Evolutionary conservation across 2,888 invertebrate species (phyloP).

Genomic region (Tenthredo distinguenda): DNA sequence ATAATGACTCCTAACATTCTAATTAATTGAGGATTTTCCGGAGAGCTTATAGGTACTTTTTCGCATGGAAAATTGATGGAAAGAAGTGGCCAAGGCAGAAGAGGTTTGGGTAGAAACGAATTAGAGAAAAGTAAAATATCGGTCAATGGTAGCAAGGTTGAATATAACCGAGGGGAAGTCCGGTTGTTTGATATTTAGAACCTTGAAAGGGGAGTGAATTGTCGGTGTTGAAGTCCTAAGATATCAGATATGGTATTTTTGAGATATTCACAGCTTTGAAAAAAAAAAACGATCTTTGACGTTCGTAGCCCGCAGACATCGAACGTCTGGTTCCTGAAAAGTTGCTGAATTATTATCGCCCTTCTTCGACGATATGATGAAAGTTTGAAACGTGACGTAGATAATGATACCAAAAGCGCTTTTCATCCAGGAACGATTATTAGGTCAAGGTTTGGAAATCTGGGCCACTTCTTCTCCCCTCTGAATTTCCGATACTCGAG

Average conservation of each 20-base stretch:
- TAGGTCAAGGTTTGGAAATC: conserved; percentile 49
- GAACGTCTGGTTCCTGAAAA: background rate
- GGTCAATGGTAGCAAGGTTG: conserved; percentile 19
- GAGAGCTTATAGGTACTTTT: background rate
- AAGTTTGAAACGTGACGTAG: conserved; percentile 13
- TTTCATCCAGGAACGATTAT: conserved; percentile 24
- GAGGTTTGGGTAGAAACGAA: background rate
- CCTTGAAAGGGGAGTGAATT: background rate
- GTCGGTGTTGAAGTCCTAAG: background rate
- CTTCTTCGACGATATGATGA: background rate
- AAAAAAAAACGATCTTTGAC: background rate
- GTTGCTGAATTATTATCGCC: background rate
- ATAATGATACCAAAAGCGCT: conserved; percentile 12
- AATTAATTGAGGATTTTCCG: background rate
- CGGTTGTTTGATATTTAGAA: background rate
- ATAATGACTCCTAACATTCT: background rate
- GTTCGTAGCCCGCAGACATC: background rate
- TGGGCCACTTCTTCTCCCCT: conserved; percentile 28
- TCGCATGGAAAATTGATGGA: background rate
- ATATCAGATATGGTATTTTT: background rate
- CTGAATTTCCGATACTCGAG: background rate
- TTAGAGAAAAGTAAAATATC: background rate
- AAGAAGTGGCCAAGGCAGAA: background rate
- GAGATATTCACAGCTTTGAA: background rate
- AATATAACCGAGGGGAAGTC: background rate